Base-by-base conservation (phyloP, 2,113 vertebrate genomes). In the Lamprotornis superbus region DNA sequence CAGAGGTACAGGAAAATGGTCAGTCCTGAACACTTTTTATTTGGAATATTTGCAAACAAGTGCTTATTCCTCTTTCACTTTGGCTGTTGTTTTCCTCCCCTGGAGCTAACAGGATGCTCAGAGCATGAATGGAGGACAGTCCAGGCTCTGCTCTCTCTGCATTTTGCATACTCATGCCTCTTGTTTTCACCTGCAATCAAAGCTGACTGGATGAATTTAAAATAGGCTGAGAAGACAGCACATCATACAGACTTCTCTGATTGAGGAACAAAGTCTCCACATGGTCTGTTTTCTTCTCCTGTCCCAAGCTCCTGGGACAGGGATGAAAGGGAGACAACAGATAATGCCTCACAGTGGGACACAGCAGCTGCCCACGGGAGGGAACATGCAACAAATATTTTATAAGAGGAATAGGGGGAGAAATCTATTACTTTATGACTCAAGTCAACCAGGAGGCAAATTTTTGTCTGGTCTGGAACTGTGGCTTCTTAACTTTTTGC, bases 351-450 rank as follows among this genome's bases (percentile, higher is more conserved):
- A 0, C 70, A 65, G 68, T 27, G 31, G 68, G 79, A 90, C 35
- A 61, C 33, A 70, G 75, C 89, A 91, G 84, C 93, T 95, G 94
- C 70, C 93, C 78, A 64, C 0, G 0, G 61, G 37, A 85, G 40
- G 25, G 35, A 87, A 94, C 39, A 44, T 0, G 63, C 70, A 93
- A 87, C 57, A 93, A 70, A 91, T 64, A 87, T 40, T 84, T 86
- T 52, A 64, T 24, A 87, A 81, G 64, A 14, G 4, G 4, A 5
- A 9, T 7, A 1, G 9, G 0, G 0, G 4, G 35, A 9, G 2
- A 44, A 30, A 75, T 20, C 42, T 37, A 33, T 8, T 3, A 0
- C 44, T 37, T 90, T 19, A 6, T 20, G 23, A 37, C 47, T 75
- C 31, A 35, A 71, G 44, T 52, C 40, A 78, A 75, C 42, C 56